Base-by-base conservation (phyloP, 1,140 invertebrate genomes). In the Drosophila mauritiana region DNA sequence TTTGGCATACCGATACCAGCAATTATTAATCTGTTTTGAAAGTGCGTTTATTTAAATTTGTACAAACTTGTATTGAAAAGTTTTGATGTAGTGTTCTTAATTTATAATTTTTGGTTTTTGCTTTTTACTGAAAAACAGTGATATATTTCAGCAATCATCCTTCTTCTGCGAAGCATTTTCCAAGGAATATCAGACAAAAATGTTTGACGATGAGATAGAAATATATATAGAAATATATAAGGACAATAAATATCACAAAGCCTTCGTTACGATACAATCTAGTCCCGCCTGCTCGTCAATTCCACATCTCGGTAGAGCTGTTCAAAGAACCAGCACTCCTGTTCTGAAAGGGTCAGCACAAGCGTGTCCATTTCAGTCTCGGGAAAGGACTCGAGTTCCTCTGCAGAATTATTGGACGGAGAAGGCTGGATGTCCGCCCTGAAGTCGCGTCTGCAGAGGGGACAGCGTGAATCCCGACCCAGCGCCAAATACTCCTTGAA, bases 271-370 rank as follows among this genome's bases (percentile, higher is more conserved):
- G 22, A 2, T 5, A 6, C 6, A 22, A 37, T 43, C 13, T 34
- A 49, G 1, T 49, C 25, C n/a, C 25, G 37, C 17, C 11, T 13
- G 31, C 17, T 34, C 13, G 53, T 8, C 39, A 43, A 17, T 10
- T 49, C 39, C 6, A 52, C 34, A 15, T 78, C 81, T 10, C 61
- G 46, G 15, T 67, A 70, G 3, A 85, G 56, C 42, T 78, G 59
- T 3, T 80, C 68, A 20, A 85, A 85, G 17, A 67, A 55, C 17
- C 82, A 52, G 17, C 83, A 73, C 40, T 85, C 81, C 78, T 86
- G 67, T 6, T 86, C 82, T 20, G 78, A 70, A 15, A 85, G 73
- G 3, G 73, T 85, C 46, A 85, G 46, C 46, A 74, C 22, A 52
- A 85, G 59, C 6, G 78, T 85, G 37, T 85, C 82, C 25, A 52